Evolutionary conservation across 2,113 vertebrate genomes (phyloP).

Genomic region (Ranitomeya imitator): DNA sequence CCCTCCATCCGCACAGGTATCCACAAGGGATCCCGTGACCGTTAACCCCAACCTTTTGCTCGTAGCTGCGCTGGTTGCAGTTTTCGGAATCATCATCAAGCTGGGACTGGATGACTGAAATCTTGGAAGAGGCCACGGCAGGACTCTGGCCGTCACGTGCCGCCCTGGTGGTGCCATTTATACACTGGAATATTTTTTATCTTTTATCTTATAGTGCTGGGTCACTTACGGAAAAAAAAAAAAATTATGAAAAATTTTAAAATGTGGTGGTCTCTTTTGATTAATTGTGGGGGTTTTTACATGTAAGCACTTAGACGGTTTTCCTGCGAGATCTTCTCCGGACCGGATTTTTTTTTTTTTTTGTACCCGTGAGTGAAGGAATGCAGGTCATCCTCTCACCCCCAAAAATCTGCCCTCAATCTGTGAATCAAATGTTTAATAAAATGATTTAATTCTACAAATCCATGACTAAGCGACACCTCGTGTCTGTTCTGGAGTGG

Average conservation of each 20-base stretch:
- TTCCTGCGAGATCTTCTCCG: slow-evolving; percentile 54
- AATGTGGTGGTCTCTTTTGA: slow-evolving; percentile 66
- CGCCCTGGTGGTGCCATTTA: slow-evolving; percentile 68
- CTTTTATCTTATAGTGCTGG: slow-evolving; percentile 74
- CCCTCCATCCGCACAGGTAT: background rate
- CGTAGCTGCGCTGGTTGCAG: slow-evolving; percentile 59
- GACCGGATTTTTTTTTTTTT: background rate
- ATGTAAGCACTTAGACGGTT: slow-evolving; percentile 8
- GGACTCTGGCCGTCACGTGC: slow-evolving; percentile 67
- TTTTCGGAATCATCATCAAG: slow-evolving; percentile 64
- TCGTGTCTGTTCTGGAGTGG: too few relatives aligned
- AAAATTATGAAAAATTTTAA: slow-evolving; percentile 62
- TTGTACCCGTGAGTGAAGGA: slow-evolving; percentile 63
- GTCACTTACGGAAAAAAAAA: slow-evolving; percentile 62
- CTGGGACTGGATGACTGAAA: slow-evolving; percentile 58
- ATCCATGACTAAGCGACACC: background rate
- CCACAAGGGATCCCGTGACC: background rate
- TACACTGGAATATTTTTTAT: slow-evolving; percentile 66
- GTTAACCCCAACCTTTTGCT: slow-evolving; percentile 64
- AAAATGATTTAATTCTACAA: slow-evolving; percentile 61
- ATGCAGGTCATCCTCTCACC: slow-evolving; percentile 71
- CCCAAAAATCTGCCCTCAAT: slow-evolving; percentile 57
- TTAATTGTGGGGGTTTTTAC: slow-evolving; percentile 57
- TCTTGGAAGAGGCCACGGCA: slow-evolving; percentile 67
- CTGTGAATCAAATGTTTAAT: slow-evolving; percentile 60